Conservation (phyloP, 35 echinoderm and acorn worm species). For the Holothuria glaberrima region DNA sequence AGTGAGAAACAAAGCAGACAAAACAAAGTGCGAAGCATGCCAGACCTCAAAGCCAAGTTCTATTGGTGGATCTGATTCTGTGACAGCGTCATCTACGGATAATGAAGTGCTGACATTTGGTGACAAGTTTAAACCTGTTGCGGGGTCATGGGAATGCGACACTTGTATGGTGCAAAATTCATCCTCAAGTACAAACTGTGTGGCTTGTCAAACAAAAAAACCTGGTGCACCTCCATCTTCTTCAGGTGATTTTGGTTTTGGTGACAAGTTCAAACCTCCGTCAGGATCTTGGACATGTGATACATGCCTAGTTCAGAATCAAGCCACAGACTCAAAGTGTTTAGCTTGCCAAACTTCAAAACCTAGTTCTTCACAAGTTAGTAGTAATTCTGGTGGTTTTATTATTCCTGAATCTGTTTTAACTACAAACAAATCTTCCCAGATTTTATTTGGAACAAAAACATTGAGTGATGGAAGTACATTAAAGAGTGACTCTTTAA, state of each 20-base stretch:
- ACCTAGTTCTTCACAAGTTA: constrained; percentile 19
- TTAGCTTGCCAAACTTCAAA: constrained; percentile 50
- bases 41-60: not conserved
- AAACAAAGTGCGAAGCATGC: constrained; percentile 52
- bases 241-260: not conserved
- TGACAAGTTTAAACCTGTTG: constrained; percentile 77
- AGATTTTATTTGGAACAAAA: not conserved
- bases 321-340: constrained; percentile 44
- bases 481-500: not conserved
- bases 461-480: not conserved
- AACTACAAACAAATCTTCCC: not conserved
- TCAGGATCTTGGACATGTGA: constrained; percentile 66
- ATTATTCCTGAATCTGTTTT: not conserved
- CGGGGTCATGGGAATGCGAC: constrained; percentile 78
- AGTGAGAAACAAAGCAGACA: no score
- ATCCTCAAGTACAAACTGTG: constrained; percentile 57
- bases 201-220: constrained; percentile 47
- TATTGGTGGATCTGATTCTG: no score
- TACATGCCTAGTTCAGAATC: constrained; percentile 58
- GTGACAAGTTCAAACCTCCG: constrained; percentile 72
- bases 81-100: not conserved
- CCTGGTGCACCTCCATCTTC: constrained; percentile 46
- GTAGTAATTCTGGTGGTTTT: not conserved
- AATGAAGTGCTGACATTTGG: not conserved
- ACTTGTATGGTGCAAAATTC: constrained; percentile 73